A percentile compares a stretch with the other conserved stretches of the same genome.
phyloP scores from a whole-genome alignment of 2,113 vertebrate species.

The Aphyosemion australe region DNA sequence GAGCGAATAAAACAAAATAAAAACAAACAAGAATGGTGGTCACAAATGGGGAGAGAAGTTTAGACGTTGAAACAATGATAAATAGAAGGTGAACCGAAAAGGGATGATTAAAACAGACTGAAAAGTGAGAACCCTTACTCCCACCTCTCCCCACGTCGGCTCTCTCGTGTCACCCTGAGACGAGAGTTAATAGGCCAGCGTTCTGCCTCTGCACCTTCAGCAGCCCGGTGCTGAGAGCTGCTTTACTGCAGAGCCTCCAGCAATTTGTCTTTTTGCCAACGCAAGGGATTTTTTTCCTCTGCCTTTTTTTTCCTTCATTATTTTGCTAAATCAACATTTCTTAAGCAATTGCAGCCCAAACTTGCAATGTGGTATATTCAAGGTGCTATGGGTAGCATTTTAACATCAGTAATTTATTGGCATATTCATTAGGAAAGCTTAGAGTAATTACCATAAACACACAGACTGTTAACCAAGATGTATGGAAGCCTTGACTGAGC shows the following conservation, averaged over 20 bases:
- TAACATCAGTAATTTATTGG: conserved; percentile 22
- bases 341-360: conserved; percentile 35
- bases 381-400: conserved; percentile 23
- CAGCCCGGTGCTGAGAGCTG: conserved; percentile 43
- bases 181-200: conserved; percentile 55
- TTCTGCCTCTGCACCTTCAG: conserved; percentile 58
- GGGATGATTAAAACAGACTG: conserved; percentile 31
- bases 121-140: conserved; percentile 34
- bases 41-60: conserved; percentile 8
- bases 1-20: conserved; percentile 1
- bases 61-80: not conserved
- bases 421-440: conserved; percentile 31
- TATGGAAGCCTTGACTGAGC: not conserved
- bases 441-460: conserved; percentile 35
- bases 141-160: conserved; percentile 42
- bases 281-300: conserved; percentile 8
- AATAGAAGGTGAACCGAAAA: conserved; percentile 5
- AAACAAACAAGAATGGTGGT: not conserved
- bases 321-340: conserved; percentile 63
- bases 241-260: conserved; percentile 64
- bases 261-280: conserved; percentile 70
- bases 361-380: conserved; percentile 24
- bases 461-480: conserved; percentile 17
- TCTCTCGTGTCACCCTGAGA: conserved; percentile 41
- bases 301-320: not conserved